A percentile compares a stretch with the other conserved stretches of the same genome.
These are phyloP conservation scores for Pristionchus arcanus DNA, from an alignment of 2,888 invertebrate genomes.

Conservation along the genomic window DNA sequence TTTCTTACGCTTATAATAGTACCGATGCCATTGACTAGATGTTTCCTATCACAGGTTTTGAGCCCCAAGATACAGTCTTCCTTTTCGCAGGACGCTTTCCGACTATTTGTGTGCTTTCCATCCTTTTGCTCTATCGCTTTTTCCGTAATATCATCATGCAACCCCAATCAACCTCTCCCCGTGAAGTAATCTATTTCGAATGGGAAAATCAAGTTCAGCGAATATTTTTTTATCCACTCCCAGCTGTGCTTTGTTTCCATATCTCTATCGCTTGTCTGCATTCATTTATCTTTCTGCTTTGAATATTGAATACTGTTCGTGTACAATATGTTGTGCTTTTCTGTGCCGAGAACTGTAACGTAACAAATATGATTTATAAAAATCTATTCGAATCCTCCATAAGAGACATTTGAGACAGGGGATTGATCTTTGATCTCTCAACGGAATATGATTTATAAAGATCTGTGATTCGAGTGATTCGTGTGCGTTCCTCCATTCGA, in stretches of 20 bases:
- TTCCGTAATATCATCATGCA: no score
- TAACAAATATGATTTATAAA: neutral
- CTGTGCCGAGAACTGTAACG: neutral
- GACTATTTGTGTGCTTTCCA: neutral
- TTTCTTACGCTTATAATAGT: no score
- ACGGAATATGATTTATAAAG: no score
- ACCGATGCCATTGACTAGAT: neutral
- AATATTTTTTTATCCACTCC: neutral
- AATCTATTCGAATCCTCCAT: neutral
- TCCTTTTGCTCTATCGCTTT: no score
- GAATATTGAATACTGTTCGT: neutral
- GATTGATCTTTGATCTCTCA: no score
- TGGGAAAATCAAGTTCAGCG: no score
- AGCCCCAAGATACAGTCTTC: neutral
- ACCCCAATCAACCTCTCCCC: no score
- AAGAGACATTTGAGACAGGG: no score
- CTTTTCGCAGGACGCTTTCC: neutral
- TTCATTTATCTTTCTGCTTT: neutral
- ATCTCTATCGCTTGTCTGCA: neutral
- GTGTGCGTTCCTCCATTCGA: neutral
- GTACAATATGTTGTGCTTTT: neutral
- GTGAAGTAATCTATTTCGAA: no score
- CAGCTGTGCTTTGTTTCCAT: neutral
- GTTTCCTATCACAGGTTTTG: neutral
- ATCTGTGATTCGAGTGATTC: neutral